These are phyloP conservation scores for Noctua comes DNA, from an alignment of 2,888 invertebrate genomes.

Conservation along the genomic window DNA sequence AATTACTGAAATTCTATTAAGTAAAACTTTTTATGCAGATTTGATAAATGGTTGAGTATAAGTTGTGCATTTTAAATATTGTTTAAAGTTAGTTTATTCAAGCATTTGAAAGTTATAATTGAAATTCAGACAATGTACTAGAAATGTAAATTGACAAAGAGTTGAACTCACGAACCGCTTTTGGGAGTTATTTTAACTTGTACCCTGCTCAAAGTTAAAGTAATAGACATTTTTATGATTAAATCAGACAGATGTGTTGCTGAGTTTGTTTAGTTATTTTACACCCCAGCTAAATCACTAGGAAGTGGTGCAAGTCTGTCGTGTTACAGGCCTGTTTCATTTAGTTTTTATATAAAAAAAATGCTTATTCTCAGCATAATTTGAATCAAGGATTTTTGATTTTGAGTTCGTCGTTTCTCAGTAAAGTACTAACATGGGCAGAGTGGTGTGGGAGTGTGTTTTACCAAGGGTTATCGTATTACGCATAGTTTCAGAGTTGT, in stretches of 20 bases:
- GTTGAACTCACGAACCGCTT: conserved; percentile 16
- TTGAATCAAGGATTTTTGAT: not conserved
- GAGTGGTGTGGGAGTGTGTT: not conserved
- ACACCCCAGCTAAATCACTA: not conserved
- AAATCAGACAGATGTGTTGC: not conserved
- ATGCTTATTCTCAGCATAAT: not conserved
- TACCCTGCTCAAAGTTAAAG: not conserved
- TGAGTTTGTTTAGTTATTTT: not conserved
- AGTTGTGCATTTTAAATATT: conserved; percentile 28
- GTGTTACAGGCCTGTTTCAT: not conserved
- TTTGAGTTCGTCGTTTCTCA: not conserved
- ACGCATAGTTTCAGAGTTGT: not conserved
- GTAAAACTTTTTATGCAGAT: conserved; percentile 22
- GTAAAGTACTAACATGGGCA: not conserved
- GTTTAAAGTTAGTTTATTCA: conserved; percentile 15
- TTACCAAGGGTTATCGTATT: not conserved
- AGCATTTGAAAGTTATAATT: conserved; percentile 34
- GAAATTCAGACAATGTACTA: conserved; percentile 20
- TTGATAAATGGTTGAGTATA: conserved; percentile 3
- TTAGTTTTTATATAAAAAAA: not conserved
- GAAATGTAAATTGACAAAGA: conserved; percentile 26
- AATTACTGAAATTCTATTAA: conserved; percentile 19
- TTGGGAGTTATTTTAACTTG: conserved; percentile 13
- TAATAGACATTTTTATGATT: not conserved
- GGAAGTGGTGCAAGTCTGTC: not conserved